Evolutionary conservation across 2,113 vertebrate species (phyloP), one percentile per base, ranked within the genome.

Genomic region (Noturus placidus): DNA sequence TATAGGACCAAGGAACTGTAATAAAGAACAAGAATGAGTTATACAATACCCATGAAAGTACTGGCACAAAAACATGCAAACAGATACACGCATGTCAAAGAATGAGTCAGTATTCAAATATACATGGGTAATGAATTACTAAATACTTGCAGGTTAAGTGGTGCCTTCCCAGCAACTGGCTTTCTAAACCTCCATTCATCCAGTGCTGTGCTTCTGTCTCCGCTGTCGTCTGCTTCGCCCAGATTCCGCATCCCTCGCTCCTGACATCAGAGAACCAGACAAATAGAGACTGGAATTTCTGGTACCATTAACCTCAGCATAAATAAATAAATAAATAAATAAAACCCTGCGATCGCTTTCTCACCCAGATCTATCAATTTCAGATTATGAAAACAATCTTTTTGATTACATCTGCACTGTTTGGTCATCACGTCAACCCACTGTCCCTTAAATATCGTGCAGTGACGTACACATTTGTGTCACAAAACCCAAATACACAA

Each of bases 101-200:
- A 63, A 33, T 87, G 77, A 87, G 81, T 86, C 89, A 85, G 77
- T 77, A 86, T 59, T 89, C 76, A 89, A 91, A 90, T 82, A 72
- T 50, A 88, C 63, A 82, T 65, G 83, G 61, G 85, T 82, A 91
- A 93, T 93, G 91, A 92, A 92, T 92, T 90, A 88, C 83, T 90
- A 90, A 84, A 94, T 94, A 91, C 89, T 94, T 93, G 89, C 35
- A 63, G 90, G 87, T 88, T 88, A 59, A 89, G 91, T 92, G 90
- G 90, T 91, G 84, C 84, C 91, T 88, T 59, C 94, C 93, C 92
- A 90, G 93, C 93, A 94, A 95, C 94, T 91, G 87, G 86, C 72
- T 83, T 33, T 76, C 52, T 42, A 87, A 83, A 87, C 59, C 38
- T 86, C 57, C 86, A 89, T 89, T 90, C 77, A 90, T 61, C 25